Conservation (phyloP, 1,140 invertebrate genomes). For the Drosophila seguyi region DNA sequence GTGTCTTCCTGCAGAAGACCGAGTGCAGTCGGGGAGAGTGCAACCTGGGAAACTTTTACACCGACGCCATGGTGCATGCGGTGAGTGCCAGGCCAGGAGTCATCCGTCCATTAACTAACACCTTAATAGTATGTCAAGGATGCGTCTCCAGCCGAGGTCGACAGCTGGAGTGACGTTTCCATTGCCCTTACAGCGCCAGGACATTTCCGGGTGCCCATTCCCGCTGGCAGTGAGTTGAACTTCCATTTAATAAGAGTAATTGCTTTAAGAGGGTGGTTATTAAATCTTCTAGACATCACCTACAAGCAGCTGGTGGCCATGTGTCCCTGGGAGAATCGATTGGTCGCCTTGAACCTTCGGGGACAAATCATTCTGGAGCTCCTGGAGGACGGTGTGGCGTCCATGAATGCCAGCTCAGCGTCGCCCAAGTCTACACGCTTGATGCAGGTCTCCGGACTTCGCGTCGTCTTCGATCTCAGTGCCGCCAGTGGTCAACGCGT, state of each 20-base stretch:
- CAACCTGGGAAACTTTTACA: conserved; percentile 91
- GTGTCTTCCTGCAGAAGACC: conserved; percentile 87
- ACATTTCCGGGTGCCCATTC: conserved; percentile 65
- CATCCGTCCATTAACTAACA: neutral
- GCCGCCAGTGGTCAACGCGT: conserved; percentile 87
- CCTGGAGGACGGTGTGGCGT: conserved; percentile 87
- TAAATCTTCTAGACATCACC: conserved; percentile 86
- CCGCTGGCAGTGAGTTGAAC: conserved; percentile 55
- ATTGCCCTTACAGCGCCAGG: conserved; percentile 67
- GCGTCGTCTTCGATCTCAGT: conserved; percentile 85
- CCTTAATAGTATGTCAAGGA: conserved; percentile 59
- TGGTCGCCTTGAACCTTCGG: conserved; percentile 88
- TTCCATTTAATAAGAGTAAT: too few relatives aligned
- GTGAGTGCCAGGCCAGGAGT: conserved; percentile 48
- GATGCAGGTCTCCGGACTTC: conserved; percentile 87
- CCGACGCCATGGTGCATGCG: conserved; percentile 89
- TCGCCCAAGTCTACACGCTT: conserved; percentile 83
- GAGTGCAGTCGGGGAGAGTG: conserved; percentile 89
- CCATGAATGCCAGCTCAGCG: conserved; percentile 81
- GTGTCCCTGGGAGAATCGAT: conserved; percentile 91
- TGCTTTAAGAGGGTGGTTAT: neutral
- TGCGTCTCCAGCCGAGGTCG: neutral
- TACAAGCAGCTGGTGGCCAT: conserved; percentile 89
- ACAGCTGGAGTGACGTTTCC: conserved; percentile 66
- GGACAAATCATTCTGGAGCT: conserved; percentile 88